phyloP scores from a whole-genome alignment of 2,888 invertebrate species.

The Zootermopsis nevadensis region DNA sequence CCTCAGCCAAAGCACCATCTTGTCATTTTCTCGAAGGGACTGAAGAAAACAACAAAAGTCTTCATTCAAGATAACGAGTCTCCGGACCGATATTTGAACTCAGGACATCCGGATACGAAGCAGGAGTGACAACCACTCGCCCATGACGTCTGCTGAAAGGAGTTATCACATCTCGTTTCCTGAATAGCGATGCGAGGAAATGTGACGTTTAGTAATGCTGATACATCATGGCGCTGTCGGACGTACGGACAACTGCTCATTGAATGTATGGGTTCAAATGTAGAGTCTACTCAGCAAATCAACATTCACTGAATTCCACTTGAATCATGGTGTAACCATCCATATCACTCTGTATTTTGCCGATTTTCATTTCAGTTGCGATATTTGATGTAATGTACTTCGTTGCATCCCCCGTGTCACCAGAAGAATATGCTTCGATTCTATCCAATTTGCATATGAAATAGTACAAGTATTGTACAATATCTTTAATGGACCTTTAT shows the following conservation, averaged over 20 bases:
- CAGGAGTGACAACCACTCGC: too few species aligned
- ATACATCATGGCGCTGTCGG: neutral
- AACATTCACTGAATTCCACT: neutral
- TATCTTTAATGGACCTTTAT: too few species aligned
- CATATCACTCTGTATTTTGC: neutral
- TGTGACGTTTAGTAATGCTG: neutral
- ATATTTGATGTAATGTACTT: neutral
- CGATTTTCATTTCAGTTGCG: neutral
- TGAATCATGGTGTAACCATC: neutral
- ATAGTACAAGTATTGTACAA: neutral
- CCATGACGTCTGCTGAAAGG: too few species aligned
- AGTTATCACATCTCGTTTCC: neutral
- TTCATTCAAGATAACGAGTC: too few species aligned
- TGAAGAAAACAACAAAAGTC: too few species aligned
- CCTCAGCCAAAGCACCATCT: too few species aligned
- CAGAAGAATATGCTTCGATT: neutral
- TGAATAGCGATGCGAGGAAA: neutral
- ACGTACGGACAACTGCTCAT: neutral
- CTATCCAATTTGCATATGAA: neutral
- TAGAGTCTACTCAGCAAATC: neutral
- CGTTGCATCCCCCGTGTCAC: neutral
- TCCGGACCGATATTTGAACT: too few species aligned
- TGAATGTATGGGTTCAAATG: neutral
- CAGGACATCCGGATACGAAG: too few species aligned
- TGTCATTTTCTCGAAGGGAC: too few species aligned